Evolutionary conservation across 30 jellyfish, hydroid and myxozoan genomes (phyloP), one percentile per base, ranked within the genome.

Genomic region (Pseudorhiza aurosa): DNA sequence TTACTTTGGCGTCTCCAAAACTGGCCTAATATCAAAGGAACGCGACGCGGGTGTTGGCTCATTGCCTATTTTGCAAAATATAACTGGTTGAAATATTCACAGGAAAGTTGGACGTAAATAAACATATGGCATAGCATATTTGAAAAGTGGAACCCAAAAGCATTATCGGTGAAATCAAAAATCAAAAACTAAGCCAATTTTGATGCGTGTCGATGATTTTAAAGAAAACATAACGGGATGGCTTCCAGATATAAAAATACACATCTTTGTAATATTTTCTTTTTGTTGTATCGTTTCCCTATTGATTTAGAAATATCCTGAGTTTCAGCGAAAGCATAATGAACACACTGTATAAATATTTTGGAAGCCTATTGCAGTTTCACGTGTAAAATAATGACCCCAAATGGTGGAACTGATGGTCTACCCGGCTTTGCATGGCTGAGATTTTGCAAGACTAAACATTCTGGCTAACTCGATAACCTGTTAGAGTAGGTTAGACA

Each of bases 271-370:
- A n/a, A n/a, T n/a, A n/a, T n/a, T n/a, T 53, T 21, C 67, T 18
- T 53, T 53, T 53, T 53, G 67, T 53, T 19, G 4, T 12, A 15
- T 22, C 67, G 14, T 53, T 53, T 53, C 67, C 67, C 67, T 53
- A 53, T 53, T 53, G 67, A 53, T 53, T 19, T 2, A 53, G 24
- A 6, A 53, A 53, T 53, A 53, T 53, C 67, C 67, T n/a, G 36
- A 33, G 3, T 8, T 22, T 10, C 67, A 53, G 67, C 2, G 4
- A 21, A 17, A 22, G 10, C 67, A 21, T 9, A 19, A 18, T 4
- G 4, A 8, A 53, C 7, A n/a, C 5, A 2, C 22, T 18, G n/a
- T 4, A 36, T 10, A 53, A 19, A 53, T 53, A 19, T 19, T 53
- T n/a, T 10, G 9, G 35, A 10, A 53, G 67, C 24, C 6, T 21